Base-by-base conservation (phyloP, 2,888 invertebrate species). In the Cantharis lateralis region DNA sequence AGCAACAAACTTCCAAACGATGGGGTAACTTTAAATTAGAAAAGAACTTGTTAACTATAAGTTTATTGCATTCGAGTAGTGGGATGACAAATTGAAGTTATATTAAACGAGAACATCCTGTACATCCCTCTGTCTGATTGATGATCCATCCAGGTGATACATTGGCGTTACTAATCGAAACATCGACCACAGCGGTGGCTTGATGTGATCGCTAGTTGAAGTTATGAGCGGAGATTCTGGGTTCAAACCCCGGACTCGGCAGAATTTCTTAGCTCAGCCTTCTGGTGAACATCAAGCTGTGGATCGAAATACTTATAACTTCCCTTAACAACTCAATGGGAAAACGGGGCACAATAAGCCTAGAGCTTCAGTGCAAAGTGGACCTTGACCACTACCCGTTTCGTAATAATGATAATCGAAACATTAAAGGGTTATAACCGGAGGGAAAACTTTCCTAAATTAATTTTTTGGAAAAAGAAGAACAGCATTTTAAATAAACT, bases 71-170 rank as follows among this genome's bases (percentile, higher is more conserved):
- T 73, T 77, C 70, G 76, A 80, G 79, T 78, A 78, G 77, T 68
- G 74, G 73, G 73, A 78, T 80, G 82, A 82, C 81, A 82, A 82
- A 82, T 82, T 80, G 72, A 68, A 76, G 20, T 63, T 76, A 82
- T 82, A 82, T 82, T 81, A 80, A 82, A 78, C 74, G 77, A 28
- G 74, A 78, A 78, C 78, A 78, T 75, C 74, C 72, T 75, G 78
- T 72, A 74, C 77, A 78, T 75, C 78, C 78, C 74, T 80, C 81
- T 77, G 68, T 76, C 79, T 78, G 80, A 82, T 80, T 80, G 73
- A 81, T 81, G 78, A 78, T 80, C 71, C 68, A 66, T 78, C 82
- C 82, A 82, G 82, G 82, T 82, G 82, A 82, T 81, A 74, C 80
- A 74, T 70, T 74, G 62, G 68, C 70, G 72, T 32, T 66, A 64